These are phyloP conservation scores for Vombatus ursinus DNA, from an alignment of 2,113 vertebrate genomes.

Conservation along the genomic window DNA sequence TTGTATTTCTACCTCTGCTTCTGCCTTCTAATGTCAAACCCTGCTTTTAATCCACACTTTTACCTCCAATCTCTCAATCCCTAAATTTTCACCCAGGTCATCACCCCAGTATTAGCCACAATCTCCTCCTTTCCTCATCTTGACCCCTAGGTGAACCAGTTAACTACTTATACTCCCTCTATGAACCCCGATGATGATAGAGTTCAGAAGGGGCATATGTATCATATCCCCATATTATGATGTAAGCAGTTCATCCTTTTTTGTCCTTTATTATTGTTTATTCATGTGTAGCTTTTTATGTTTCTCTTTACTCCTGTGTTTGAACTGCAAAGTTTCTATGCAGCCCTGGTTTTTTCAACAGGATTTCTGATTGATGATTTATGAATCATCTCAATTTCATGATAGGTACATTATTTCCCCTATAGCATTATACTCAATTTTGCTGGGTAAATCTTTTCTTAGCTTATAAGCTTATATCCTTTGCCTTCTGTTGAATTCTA, in stretches of 20 bases:
- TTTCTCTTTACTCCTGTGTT: too few species aligned
- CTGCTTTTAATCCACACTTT: neutral
- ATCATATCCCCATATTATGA: neutral
- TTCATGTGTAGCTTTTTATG: too few species aligned
- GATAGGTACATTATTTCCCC: too few species aligned
- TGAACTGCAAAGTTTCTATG: too few species aligned
- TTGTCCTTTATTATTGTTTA: too few species aligned
- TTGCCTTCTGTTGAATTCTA: neutral
- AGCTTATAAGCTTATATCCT: neutral
- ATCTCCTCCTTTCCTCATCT: neutral
- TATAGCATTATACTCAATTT: too few species aligned
- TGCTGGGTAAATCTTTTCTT: neutral
- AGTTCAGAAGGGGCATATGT: neutral
- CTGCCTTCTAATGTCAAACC: neutral
- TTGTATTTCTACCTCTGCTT: neutral
- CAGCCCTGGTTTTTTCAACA: too few species aligned
- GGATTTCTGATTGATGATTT: too few species aligned
- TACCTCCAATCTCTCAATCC: neutral
- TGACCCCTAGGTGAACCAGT: neutral
- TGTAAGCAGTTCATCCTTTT: neutral
- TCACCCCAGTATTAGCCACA: neutral
- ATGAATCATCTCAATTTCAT: too few species aligned
- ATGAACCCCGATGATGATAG: neutral
- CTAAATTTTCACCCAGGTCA: neutral
- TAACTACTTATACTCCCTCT: neutral